A percentile compares a stretch with the other conserved stretches of the same genome.
Conservation (phyloP, 2,797 vertebrate species). For the Danio choprae region DNA sequence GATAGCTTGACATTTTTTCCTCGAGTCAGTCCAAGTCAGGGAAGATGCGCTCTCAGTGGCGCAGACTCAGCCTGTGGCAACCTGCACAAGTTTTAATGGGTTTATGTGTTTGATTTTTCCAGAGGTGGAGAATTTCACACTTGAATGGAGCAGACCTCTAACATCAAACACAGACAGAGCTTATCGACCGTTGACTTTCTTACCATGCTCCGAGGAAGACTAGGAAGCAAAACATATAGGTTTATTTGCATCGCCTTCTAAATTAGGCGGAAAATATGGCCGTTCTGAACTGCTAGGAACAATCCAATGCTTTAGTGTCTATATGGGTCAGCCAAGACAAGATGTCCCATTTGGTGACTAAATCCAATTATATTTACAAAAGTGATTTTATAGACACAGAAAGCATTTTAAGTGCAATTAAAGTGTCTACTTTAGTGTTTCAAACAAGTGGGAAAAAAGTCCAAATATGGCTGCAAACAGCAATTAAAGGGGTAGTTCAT, state of each 20-base stretch:
- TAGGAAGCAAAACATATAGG: constrained; percentile 40
- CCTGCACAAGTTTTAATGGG: constrained; percentile 42
- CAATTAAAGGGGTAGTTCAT: too few species aligned
- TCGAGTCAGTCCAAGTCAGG: constrained; percentile 10
- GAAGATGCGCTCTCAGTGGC: constrained; percentile 3
- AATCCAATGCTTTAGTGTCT: background rate
- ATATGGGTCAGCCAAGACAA: constrained; percentile 23
- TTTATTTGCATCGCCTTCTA: constrained; percentile 20
- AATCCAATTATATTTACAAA: background rate
- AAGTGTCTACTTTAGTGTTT: too few species aligned
- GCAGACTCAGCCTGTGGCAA: constrained; percentile 24
- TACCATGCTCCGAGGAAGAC: constrained; percentile 47
- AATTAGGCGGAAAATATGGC: constrained; percentile 30
- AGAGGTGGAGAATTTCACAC: constrained; percentile 60
- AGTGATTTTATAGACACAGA: background rate
- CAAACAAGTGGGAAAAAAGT: too few species aligned
- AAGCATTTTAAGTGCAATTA: background rate
- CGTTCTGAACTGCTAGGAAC: constrained; percentile 12
- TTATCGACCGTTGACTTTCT: constrained; percentile 54
- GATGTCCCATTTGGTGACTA: background rate
- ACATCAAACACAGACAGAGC: constrained; percentile 64
- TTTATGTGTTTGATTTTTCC: constrained; percentile 55
- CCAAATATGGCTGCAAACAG: too few species aligned
- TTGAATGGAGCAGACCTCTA: constrained; percentile 41
- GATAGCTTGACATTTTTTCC: constrained; percentile 9